Conservation (phyloP, 2,888 invertebrate species). For the Zygaena filipendulae region DNA sequence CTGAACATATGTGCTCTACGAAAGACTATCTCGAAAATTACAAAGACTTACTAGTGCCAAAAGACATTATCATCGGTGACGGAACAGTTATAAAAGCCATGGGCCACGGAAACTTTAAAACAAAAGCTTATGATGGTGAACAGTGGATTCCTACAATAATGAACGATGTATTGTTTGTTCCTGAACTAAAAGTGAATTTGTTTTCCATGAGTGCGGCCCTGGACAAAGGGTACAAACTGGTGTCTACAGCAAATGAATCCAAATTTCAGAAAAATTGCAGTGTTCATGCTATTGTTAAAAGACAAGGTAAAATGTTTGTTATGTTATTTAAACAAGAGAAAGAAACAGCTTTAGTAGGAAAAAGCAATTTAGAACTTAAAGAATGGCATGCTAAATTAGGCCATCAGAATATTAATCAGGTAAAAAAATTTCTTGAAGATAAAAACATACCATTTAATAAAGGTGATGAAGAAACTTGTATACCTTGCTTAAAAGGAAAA, state of each 20-base stretch:
- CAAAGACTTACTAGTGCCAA: background rate
- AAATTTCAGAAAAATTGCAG: too few species aligned
- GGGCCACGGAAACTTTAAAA: background rate
- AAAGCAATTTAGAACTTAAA: background rate
- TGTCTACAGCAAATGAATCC: too few species aligned
- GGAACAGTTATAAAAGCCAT: slow-evolving; percentile 1
- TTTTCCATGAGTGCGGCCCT: background rate
- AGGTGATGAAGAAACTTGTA: too few species aligned
- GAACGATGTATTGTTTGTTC: background rate
- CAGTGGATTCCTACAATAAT: background rate
- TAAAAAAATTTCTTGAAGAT: slow-evolving; percentile 2
- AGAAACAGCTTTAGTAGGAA: slow-evolving; percentile 4
- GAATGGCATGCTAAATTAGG: slow-evolving; percentile 1
- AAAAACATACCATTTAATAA: background rate
- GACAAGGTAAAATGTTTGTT: slow-evolving; percentile 7
- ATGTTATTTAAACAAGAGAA: slow-evolving; percentile 3
- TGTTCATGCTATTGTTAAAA: slow-evolving; percentile 3
- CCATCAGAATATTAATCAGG: slow-evolving; percentile 5
- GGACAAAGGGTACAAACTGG: background rate
- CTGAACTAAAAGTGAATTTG: background rate
- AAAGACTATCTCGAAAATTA: background rate
- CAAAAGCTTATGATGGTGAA: background rate
- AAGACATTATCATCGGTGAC: background rate
- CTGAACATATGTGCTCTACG: slow-evolving; percentile 9
- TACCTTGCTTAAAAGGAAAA: slow-evolving; percentile 7